Conservation (phyloP, 53 echinoderm and acorn worm species). For the Crossaster papposus region DNA sequence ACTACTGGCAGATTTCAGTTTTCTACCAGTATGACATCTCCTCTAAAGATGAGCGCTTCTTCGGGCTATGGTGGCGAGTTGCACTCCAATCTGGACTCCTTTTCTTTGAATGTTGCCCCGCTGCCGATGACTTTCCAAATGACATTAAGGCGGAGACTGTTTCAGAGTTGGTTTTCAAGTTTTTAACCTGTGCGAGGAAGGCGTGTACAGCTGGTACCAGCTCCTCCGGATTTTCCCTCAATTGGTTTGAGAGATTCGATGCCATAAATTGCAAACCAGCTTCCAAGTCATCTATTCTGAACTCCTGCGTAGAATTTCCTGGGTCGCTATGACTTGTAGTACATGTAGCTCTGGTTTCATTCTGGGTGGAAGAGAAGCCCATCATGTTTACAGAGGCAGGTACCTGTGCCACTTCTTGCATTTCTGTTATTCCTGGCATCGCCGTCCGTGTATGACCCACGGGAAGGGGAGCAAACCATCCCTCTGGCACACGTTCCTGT, state of each 20-base stretch:
- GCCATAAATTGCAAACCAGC: neutral
- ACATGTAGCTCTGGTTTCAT: neutral
- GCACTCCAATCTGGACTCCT: conserved; percentile 60
- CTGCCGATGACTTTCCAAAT: conserved; percentile 19
- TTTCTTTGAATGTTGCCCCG: conserved; percentile 13
- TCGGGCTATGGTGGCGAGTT: neutral
- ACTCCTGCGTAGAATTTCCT: conserved; percentile 4
- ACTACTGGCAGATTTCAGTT: neutral
- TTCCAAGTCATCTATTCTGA: conserved; percentile 9
- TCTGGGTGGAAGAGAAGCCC: neutral
- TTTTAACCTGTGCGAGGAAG: neutral
- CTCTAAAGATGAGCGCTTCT: neutral
- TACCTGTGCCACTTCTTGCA: conserved; percentile 13
- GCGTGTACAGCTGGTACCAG: conserved; percentile 7
- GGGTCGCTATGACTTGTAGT: neutral
- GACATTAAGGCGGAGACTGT: conserved; percentile 12
- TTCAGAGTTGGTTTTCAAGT: neutral
- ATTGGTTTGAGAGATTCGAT: neutral
- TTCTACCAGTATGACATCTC: neutral
- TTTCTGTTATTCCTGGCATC: neutral
- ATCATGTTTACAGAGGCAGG: neutral
- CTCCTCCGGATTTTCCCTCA: conserved; percentile 3
- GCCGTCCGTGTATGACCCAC: neutral
- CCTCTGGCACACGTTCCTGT: conserved; percentile 5
- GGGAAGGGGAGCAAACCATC: neutral